Evolutionary conservation across 30 jellyfish, hydroid and myxozoan species (phyloP), one percentile per base, ranked within the genome.

Genomic region (Rhopilema esculentum): DNA sequence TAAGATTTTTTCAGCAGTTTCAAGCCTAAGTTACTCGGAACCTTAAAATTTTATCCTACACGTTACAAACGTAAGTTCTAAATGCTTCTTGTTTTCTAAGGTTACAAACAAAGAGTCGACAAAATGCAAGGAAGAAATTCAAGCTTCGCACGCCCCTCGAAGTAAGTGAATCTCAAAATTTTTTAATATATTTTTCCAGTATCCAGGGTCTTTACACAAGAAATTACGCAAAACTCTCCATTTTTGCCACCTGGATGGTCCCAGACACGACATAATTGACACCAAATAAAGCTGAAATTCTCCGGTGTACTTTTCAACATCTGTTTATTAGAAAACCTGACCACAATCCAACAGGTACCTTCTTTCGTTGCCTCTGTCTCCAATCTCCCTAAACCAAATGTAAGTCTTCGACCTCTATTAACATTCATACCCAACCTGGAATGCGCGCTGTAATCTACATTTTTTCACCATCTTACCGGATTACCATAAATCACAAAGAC

Each of bases 121-220:
- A 1, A 67, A 67, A 21, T 67, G 78, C 49, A 20, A n/a, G n/a
- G 66, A 71, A 29, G 66, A 27, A 30, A 30, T 8, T 4, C 78
- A 67, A 67, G 78, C 78, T 9, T 67, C 49, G 64, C 82, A 71
- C 28, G 51, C 82, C 19, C 82, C 82, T 19, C 63, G 82, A 27
- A 71, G 82, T 71, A 71, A 71, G 82, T 27, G 28, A 2, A n/a
- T n/a, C 72, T 63, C 29, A 2, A 40, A 40, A n/a, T n/a, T n/a
- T 12, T 40, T 2, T 40, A 6, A 40, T 40, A 12, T 40, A 40
- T 40, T 40, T 12, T 40, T 6, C 12, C 6, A 40, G 57, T 40
- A 2, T 40, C 57, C 57, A 40, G 9, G 9, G 12, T 40, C 9
- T 2, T 40, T 6, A 40, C 12, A 12, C 9, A 6, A 40, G 57